These are phyloP conservation scores for Gnathonemus echidnorhynchus DNA, from an alignment of 2,113 vertebrate species.

Conservation along the genomic window DNA sequence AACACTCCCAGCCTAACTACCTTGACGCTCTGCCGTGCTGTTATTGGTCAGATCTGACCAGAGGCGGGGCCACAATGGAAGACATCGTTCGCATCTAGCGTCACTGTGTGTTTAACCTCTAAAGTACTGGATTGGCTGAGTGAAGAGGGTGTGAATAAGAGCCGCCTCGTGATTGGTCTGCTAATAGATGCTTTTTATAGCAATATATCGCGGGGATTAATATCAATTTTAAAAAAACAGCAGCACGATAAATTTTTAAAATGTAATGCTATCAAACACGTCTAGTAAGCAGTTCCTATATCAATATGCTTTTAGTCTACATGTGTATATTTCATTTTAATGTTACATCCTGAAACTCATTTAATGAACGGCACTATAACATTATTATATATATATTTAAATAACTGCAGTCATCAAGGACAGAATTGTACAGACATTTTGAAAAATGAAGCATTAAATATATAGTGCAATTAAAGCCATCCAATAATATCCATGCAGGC, in stretches of 20 bases:
- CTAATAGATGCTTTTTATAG: neutral
- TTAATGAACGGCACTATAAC: neutral
- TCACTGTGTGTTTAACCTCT: neutral
- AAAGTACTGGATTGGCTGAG: conserved; percentile 20
- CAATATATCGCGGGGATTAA: neutral
- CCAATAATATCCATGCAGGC: neutral
- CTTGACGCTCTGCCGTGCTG: conserved; percentile 13
- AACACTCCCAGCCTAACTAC: conserved; percentile 27
- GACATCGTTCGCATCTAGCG: neutral
- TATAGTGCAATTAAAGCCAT: neutral
- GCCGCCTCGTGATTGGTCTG: conserved; percentile 20
- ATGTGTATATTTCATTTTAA: neutral
- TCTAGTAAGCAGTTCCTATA: neutral
- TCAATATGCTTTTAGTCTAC: neutral
- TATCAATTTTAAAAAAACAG: neutral
- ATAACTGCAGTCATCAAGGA: neutral
- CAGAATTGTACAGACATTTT: neutral
- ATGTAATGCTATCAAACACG: neutral
- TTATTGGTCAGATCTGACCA: neutral
- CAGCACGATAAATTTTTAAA: neutral
- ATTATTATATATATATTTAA: neutral
- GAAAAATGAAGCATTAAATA: neutral
- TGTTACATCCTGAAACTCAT: neutral
- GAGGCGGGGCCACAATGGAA: neutral
- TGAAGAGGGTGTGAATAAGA: conserved; percentile 19